These are phyloP conservation scores for Tenthredo scrophulariae DNA, from an alignment of 2,888 invertebrate genomes.

Conservation along the genomic window DNA sequence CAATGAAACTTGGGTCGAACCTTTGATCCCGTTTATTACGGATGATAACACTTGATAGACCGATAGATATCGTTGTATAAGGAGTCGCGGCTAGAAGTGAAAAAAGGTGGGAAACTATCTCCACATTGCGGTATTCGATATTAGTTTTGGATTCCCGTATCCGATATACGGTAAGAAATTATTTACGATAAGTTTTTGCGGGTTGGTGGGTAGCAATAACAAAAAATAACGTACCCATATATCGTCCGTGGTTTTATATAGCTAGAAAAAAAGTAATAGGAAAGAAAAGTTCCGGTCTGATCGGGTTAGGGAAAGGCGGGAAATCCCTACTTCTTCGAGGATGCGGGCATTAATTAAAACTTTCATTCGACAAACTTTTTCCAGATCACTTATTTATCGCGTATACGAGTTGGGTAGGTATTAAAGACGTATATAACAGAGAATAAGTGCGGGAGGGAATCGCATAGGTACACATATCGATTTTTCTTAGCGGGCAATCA, in stretches of 20 bases:
- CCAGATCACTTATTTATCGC: not conserved
- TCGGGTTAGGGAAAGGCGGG: not conserved
- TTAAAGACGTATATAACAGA: not conserved
- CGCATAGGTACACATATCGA: not conserved
- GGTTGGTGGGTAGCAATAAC: not conserved
- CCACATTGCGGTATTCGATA: not conserved
- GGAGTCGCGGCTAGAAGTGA: too few relatives aligned
- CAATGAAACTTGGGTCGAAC: not conserved
- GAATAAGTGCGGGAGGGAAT: not conserved
- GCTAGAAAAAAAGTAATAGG: not conserved
- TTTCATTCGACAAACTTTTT: not conserved
- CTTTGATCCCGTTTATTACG: not conserved
- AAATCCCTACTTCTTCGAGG: not conserved
- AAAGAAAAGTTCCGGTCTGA: not conserved
- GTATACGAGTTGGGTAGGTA: not conserved
- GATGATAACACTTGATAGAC: not conserved
- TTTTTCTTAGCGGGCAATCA: not conserved
- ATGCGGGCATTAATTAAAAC: constrained; percentile 21
- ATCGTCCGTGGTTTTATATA: not conserved
- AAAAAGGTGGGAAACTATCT: not conserved
- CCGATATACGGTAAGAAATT: not conserved
- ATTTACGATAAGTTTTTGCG: not conserved
- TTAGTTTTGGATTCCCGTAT: not conserved
- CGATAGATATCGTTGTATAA: not conserved
- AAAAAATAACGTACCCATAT: not conserved